Conservation (phyloP, 2,113 vertebrate genomes). For the Cromileptes altivelis region DNA sequence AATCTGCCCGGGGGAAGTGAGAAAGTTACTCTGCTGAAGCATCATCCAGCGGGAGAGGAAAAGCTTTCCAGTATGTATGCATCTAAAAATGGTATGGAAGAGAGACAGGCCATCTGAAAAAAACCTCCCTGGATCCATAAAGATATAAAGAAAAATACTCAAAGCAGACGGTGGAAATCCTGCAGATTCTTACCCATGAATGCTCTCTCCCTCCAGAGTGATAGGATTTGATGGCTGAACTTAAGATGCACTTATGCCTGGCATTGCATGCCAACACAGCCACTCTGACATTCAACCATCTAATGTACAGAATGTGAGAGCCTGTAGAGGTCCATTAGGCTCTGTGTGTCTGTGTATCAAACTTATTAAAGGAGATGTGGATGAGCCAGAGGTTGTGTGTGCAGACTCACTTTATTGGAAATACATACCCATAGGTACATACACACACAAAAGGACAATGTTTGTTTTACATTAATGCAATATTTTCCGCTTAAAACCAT, state of each 20-base stretch:
- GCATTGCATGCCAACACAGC: background rate
- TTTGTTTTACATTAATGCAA: background rate
- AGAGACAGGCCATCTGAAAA: background rate
- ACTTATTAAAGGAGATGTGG: background rate
- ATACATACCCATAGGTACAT: background rate
- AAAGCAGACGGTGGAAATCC: background rate
- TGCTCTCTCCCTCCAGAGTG: background rate
- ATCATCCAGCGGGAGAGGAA: background rate
- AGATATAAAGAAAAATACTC: background rate
- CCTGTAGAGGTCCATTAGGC: background rate
- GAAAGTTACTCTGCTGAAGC: background rate
- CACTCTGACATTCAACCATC: background rate
- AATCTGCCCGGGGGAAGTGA: background rate
- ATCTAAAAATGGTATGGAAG: background rate
- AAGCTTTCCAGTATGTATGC: background rate
- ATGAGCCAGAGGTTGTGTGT: background rate
- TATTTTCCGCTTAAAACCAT: background rate
- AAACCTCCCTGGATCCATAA: background rate
- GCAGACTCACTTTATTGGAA: background rate
- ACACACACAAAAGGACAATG: background rate
- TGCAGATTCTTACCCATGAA: background rate
- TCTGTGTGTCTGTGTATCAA: too few relatives aligned
- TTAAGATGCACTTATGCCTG: background rate
- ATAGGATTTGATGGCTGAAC: constrained; percentile 28
- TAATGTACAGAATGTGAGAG: background rate